phyloP scores from a whole-genome alignment of 2,113 vertebrate genomes.

The Rhinopithecus roxellana region DNA sequence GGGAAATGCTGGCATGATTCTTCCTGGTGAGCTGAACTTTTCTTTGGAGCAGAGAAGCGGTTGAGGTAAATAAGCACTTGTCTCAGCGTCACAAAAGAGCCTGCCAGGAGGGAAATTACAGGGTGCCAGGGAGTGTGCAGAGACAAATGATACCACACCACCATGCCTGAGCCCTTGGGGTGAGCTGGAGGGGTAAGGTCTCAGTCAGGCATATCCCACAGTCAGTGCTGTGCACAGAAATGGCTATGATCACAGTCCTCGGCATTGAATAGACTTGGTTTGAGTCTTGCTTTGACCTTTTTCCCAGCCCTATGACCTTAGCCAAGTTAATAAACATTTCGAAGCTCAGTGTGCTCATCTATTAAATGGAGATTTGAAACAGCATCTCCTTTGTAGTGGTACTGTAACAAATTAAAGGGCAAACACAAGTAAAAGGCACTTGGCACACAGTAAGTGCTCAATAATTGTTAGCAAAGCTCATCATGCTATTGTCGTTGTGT shows the following conservation, averaged over 20 bases:
- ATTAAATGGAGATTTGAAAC: not conserved
- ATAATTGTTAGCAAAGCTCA: no score
- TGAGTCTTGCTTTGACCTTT: not conserved
- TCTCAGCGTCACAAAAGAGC: conserved; percentile 62
- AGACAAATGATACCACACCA: not conserved
- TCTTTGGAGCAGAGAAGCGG: not conserved
- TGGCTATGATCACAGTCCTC: not conserved
- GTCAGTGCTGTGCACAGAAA: not conserved
- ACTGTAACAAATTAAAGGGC: not conserved
- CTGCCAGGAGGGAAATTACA: conserved; percentile 56
- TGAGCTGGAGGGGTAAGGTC: not conserved
- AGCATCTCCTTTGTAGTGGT: not conserved
- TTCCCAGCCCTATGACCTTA: not conserved
- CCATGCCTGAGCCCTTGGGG: not conserved
- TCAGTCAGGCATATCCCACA: not conserved
- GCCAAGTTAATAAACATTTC: not conserved
- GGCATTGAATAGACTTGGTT: not conserved
- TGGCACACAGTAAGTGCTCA: not conserved
- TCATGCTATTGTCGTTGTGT: not conserved
- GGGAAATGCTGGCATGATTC: conserved; percentile 23
- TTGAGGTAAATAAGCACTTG: conserved; percentile 71
- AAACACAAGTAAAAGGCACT: not conserved
- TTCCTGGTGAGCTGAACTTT: conserved; percentile 14
- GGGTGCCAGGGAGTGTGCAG: conserved; percentile 20
- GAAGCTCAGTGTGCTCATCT: not conserved